A percentile compares a stretch with the other conserved stretches of the same genome.
phyloP scores from a whole-genome alignment of 2,888 invertebrate species.

The Dynastes hyllus region DNA sequence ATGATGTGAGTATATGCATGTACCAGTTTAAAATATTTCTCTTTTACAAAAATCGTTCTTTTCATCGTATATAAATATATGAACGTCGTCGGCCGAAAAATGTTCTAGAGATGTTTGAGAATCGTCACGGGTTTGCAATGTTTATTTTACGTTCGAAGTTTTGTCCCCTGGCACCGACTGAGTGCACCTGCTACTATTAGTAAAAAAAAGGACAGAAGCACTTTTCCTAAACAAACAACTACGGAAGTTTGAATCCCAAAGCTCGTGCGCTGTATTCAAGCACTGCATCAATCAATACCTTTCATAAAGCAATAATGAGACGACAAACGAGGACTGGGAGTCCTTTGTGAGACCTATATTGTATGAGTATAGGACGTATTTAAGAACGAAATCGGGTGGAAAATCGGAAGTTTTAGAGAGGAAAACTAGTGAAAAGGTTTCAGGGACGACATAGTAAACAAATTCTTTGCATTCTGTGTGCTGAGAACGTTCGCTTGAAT shows the following conservation, averaged over 20 bases:
- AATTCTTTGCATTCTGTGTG: too few relatives aligned
- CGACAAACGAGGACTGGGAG: conserved; percentile 4
- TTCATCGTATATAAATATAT: background rate
- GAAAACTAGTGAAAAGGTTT: too few relatives aligned
- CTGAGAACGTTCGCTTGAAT: too few relatives aligned
- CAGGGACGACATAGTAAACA: too few relatives aligned
- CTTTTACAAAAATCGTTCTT: too few relatives aligned
- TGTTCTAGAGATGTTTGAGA: background rate
- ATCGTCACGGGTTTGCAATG: background rate
- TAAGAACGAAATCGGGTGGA: background rate
- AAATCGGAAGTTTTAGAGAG: background rate
- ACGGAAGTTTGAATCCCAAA: background rate
- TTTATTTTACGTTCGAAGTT: conserved; percentile 3
- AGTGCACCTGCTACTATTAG: background rate
- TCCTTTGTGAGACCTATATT: background rate
- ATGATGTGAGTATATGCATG: too few relatives aligned
- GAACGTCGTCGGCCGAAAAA: background rate
- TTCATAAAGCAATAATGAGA: conserved; percentile 5
- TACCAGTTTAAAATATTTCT: too few relatives aligned
- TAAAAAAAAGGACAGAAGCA: background rate
- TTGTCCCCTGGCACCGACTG: background rate
- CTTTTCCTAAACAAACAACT: background rate
- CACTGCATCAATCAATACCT: conserved; percentile 1
- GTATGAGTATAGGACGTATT: background rate
- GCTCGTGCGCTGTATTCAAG: background rate